These are phyloP conservation scores for Pagetopsis macropterus DNA, from an alignment of 2,797 vertebrate species.

Conservation along the genomic window DNA sequence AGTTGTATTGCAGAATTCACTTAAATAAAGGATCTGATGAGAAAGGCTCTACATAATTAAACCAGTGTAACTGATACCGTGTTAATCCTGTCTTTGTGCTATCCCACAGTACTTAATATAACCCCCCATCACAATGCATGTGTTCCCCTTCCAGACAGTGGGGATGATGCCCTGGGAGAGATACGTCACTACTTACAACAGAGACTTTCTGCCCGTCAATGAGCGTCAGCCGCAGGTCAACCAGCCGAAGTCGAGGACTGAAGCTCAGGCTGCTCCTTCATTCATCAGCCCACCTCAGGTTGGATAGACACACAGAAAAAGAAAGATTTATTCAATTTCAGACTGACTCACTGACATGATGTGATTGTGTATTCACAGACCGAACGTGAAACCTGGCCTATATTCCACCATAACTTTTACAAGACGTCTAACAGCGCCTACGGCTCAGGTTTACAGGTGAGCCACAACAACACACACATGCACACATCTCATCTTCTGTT, in stretches of 20 bases:
- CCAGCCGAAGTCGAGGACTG: background rate
- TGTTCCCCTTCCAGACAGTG: conserved; percentile 7
- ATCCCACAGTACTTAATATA: background rate
- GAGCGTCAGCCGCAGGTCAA: conserved; percentile 2
- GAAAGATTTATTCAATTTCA: background rate
- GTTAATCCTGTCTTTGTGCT: background rate
- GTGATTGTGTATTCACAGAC: conserved; percentile 30
- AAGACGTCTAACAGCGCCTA: conserved; percentile 20
- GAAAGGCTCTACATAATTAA: background rate
- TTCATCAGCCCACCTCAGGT: conserved; percentile 11
- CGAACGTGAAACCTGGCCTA: background rate
- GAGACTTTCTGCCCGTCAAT: conserved; percentile 36
- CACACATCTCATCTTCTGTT: background rate
- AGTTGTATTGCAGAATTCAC: too few relatives aligned
- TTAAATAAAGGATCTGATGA: too few relatives aligned
- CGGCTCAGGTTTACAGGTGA: conserved; percentile 29
- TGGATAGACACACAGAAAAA: background rate
- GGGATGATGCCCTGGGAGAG: background rate
- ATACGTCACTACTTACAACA: conserved; percentile 48
- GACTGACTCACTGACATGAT: background rate
- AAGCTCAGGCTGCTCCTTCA: background rate
- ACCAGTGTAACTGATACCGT: background rate
- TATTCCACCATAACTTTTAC: conserved; percentile 4
- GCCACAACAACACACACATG: background rate
- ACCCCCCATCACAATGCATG: background rate